Base-by-base conservation (phyloP, 2,888 invertebrate species). In the Cerceris rybyensis region DNA sequence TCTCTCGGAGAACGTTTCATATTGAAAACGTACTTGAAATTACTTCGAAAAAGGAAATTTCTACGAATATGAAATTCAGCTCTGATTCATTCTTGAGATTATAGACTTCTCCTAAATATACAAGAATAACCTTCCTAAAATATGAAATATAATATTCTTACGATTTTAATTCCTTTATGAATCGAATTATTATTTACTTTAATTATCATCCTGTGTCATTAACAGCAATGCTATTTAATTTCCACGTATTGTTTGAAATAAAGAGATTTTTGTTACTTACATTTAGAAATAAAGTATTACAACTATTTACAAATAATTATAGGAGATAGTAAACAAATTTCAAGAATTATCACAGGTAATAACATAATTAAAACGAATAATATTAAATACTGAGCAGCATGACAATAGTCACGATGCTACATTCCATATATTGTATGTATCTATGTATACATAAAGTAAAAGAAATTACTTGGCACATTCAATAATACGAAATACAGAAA, bases 381-480 rank as follows among this genome's bases (percentile, higher is more conserved):
- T 54, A 28, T 9, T 67, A 66, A 58, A 85, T 70, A 81, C 57
- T 66, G 71, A 86, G 79, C 83, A 82, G 79, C 83, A 85, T 80
- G 78, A 89, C 85, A 84, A 75, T 84, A 81, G 84, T 82, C 87
- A 88, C 85, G 86, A 90, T 89, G 87, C 86, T 87, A 82, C 90
- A 90, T 90, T 90, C 90, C 89, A 88, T 81, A 80, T 80, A 74
- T 70, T 55, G 39, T 72, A 59, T 39, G 49, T 16, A 57, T 57
- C 43, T 58, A 72, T 58, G 52, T 70, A 69, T 66, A 57, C 58
- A 54, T 69, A 67, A 63, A 75, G 43, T 59, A 67, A 69, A 17
- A 69, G 70, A 59, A 60, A 60, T 55, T 54, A 66, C 11, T 66
- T 64, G 28, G 42, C 57, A 79, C 80, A 81, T 83, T 72, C 72